Base-by-base conservation (phyloP, 2,888 invertebrate species). In the Anoplius nigerrimus region DNA sequence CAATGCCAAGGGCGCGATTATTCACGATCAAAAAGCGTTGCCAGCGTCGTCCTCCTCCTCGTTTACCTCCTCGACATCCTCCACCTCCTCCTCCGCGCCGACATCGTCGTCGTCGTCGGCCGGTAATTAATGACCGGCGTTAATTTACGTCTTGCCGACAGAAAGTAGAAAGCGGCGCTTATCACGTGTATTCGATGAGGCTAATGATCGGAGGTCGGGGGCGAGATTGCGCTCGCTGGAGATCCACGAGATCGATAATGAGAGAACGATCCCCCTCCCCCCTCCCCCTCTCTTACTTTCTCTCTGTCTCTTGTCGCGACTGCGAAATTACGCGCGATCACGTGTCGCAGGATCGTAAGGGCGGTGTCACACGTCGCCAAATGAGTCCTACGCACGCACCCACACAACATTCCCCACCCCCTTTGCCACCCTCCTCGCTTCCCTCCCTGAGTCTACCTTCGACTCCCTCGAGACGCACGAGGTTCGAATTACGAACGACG, bases 291-390 rank as follows among this genome's bases (percentile, higher is more conserved):
- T 72, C 59, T 61, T 60, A 61, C 24, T 57, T 42, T 21, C 55
- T 68, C 54, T 66, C 66, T 60, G 69, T 62, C 63, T 69, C 58
- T 69, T 58, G 69, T 60, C 69, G 69, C 59, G 46, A 43, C 54
- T 62, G 53, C 64, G 56, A 68, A 75, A 76, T 69, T 64, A 72
- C 72, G 54, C 75, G 34, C 66, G 69, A 66, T 52, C 52, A 20
- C 52, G 52, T 52, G 52, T 21, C 20, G 21, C 11, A 20, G 22
- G 20, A 15, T 18, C 22, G 52, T 21, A 52, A 52, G 52, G 15
- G 52, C 59, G 63, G 45, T 64, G 70, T 73, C 70, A 74, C 70
- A 67, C 74, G 62, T 70, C 52, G 42, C 52, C 54, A 60, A 74
- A 74, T 67, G 70, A 74, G 64, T 66, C 46, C 13, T 51, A 8